Base-by-base conservation (phyloP, 2,888 invertebrate genomes). In the Amphiduros pacificus region DNA sequence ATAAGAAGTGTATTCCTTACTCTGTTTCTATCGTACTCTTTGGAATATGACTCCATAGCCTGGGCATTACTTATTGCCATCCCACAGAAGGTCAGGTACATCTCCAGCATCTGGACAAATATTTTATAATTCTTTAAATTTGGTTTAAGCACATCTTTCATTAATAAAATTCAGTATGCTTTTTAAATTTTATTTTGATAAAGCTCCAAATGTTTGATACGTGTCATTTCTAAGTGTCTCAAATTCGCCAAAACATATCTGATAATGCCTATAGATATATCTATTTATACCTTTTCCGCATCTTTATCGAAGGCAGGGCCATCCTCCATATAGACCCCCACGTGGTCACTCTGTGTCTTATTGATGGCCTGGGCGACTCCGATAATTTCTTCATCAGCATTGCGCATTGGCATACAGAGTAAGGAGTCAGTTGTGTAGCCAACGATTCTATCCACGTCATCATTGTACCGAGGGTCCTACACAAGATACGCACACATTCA, bases 361-460 rank as follows among this genome's bases (percentile, higher is more conserved):
- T 86, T 86, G 49, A 85, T 82, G 22, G 85, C 84, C 59, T 84
- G 85, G 1, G 84, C 85, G 27, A 86, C 85, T 27, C 85, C 86
- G 77, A 79, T 75, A 22, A 80, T 73, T 40, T 77, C 77, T 55
- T 75, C 74, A 44, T 78, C 78, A 4, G 73, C 72, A 62, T 76
- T 77, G 54, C 64, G 71, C 76, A 96, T 94, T 59, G 95, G 92
- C 94, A 95, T 94, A 83, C 94, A 94, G 29, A 96, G 87, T 71
- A 96, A 90, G 65, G 62, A 68, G 51, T 63, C 57, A 20, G 57
- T 52, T 24, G 32, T 71, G 71, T 84, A 84, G 24, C 84, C 84
- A 44, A 82, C 80, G 55, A 85, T 83, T 55, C 81, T 74, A 71
- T 84, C 84, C 32, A 85, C 84, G 61, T 84, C 83, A 66, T 85